A percentile compares a stretch with the other conserved stretches of the same genome.
These are phyloP conservation scores for Spisula solida DNA, from an alignment of 2,888 invertebrate species.

Conservation along the genomic window DNA sequence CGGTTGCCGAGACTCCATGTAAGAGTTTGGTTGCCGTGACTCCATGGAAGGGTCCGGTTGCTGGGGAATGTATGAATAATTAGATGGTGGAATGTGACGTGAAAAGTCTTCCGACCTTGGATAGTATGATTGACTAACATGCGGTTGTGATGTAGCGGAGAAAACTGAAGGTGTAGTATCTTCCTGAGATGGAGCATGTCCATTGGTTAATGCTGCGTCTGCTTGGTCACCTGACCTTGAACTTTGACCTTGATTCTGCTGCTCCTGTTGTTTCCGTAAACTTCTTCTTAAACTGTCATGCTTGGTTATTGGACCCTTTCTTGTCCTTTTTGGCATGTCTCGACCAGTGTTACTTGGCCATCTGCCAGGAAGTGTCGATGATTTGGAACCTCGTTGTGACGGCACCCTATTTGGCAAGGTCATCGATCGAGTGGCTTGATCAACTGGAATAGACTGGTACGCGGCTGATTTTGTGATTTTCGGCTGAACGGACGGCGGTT, in stretches of 20 bases:
- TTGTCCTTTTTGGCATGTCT: slow-evolving; percentile 48
- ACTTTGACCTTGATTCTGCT: slow-evolving; percentile 38
- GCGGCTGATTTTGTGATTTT: slow-evolving; percentile 63
- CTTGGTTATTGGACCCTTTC: slow-evolving; percentile 67
- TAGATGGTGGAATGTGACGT: slow-evolving; percentile 62
- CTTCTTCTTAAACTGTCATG: slow-evolving; percentile 54
- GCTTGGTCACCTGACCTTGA: slow-evolving; percentile 45
- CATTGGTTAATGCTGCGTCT: slow-evolving; percentile 48
- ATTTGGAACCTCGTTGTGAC: slow-evolving; percentile 60
- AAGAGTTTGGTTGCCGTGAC: background rate
- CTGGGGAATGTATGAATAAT: slow-evolving; percentile 51
- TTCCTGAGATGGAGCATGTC: slow-evolving; percentile 40
- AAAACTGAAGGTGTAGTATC: slow-evolving; percentile 41
- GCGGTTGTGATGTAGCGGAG: slow-evolving; percentile 50
- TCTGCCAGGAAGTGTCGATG: slow-evolving; percentile 55
- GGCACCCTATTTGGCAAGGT: slow-evolving; percentile 62
- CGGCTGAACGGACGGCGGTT: slow-evolving; percentile 68
- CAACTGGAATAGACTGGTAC: slow-evolving; percentile 57
- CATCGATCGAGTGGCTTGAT: slow-evolving; percentile 50
- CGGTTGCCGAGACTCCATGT: slow-evolving; percentile 20
- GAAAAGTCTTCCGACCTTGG: slow-evolving; percentile 68
- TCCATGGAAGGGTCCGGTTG: background rate
- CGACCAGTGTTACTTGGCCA: slow-evolving; percentile 57
- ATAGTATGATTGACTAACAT: slow-evolving; percentile 73
- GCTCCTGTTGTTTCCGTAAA: slow-evolving; percentile 28